Percentiles rank a stretch among this genome's conserved stretches.
phyloP scores from a whole-genome alignment of 2,888 invertebrate genomes.

The Hirtodrosophila cameraria region DNA sequence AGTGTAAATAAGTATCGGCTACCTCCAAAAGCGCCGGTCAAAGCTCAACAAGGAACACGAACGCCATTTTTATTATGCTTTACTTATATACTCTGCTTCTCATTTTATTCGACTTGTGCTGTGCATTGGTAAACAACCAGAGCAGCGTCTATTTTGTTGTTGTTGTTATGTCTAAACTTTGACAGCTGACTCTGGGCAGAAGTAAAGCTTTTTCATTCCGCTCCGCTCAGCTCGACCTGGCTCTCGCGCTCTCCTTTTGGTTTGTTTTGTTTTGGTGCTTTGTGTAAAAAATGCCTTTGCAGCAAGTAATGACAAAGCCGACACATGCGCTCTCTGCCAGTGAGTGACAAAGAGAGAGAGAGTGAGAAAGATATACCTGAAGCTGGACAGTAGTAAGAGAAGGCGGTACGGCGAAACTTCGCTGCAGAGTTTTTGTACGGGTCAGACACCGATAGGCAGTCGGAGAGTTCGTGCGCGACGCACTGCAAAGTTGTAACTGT shows the following conservation, averaged over 20 bases:
- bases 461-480: conserved; percentile 63
- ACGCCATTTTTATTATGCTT: not conserved
- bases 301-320: conserved; percentile 40
- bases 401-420: conserved; percentile 63
- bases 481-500: conserved; percentile 40
- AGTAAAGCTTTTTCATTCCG: conserved; percentile 57
- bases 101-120: not conserved
- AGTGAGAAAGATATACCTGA: conserved; percentile 15
- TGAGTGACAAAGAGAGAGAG: not conserved
- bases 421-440: conserved; percentile 73
- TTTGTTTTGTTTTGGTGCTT: conserved; percentile 60
- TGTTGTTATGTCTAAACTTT: conserved; percentile 39
- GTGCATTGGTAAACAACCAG: conserved; percentile 45
- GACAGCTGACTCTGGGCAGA: conserved; percentile 59
- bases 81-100: too few species aligned
- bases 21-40: not conserved
- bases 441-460: conserved; percentile 74
- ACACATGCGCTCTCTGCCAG: conserved; percentile 50
- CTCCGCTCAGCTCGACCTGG: conserved; percentile 13
- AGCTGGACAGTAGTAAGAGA: conserved; percentile 53
- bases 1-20: not conserved
- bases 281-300: conserved; percentile 32
- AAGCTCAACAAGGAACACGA: conserved; percentile 17
- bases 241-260: conserved; percentile 43
- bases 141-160: conserved; percentile 6